phyloP scores from a whole-genome alignment of 2,113 vertebrate species.

The Odobenus rosmarus region DNA sequence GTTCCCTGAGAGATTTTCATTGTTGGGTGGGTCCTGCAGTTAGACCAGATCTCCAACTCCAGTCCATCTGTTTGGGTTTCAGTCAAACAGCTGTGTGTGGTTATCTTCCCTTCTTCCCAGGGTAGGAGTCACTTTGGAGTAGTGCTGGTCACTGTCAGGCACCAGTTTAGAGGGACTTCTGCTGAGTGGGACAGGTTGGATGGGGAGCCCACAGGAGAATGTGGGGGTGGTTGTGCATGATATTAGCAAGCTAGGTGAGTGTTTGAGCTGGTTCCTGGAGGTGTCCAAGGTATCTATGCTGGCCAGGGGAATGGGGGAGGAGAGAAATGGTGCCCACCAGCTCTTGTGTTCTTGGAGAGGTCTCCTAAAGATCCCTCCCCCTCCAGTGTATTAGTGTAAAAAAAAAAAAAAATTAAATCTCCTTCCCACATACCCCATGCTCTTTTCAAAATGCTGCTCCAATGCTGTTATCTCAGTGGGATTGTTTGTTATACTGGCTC shows the following conservation, averaged over 20 bases:
- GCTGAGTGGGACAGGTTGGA: too few species aligned
- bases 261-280: too few species aligned
- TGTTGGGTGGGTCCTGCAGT: neutral
- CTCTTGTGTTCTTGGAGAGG: too few species aligned
- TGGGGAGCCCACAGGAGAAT: too few species aligned
- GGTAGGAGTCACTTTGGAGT: neutral
- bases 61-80: neutral
- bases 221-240: too few species aligned
- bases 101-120: neutral
- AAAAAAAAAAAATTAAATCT: neutral
- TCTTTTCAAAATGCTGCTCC: neutral
- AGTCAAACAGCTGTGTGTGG: neutral
- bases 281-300: too few species aligned
- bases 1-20: neutral
- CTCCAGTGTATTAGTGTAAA: neutral
- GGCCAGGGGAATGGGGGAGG: too few species aligned
- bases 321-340: too few species aligned
- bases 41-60: neutral
- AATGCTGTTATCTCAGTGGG: neutral
- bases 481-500: neutral
- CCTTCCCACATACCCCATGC: neutral
- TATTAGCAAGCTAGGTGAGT: too few species aligned
- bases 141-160: too few species aligned
- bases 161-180: too few species aligned
- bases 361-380: too few species aligned